Evolutionary conservation across 2,113 vertebrate genomes (phyloP).

Genomic region (Sphaerodactylus townsendi): DNA sequence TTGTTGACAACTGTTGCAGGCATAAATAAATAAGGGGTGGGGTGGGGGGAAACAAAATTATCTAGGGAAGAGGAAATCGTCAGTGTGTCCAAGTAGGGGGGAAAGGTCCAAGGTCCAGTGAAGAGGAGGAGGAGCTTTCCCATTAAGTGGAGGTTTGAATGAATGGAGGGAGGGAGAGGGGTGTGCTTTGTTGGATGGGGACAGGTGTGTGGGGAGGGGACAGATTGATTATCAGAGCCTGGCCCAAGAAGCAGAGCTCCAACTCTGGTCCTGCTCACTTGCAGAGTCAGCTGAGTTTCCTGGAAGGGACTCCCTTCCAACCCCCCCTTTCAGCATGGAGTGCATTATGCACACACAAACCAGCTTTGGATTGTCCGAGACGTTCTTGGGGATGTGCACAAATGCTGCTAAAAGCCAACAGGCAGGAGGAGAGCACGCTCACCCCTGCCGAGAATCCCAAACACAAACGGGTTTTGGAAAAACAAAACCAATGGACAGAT

Average conservation of each 20-base stretch:
- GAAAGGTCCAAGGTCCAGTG: not conserved
- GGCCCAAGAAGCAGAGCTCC: too few species aligned
- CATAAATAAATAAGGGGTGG: constrained; percentile 20
- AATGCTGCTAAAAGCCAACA: too few species aligned
- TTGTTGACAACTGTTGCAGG: not conserved
- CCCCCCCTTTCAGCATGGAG: not conserved
- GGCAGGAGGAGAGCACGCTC: rapidly evolving
- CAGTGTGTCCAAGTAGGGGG: not conserved
- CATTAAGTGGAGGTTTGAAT: not conserved
- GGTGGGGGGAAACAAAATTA: too few species aligned
- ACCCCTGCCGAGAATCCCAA: not conserved
- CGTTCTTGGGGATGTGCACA: not conserved
- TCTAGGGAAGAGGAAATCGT: too few species aligned
- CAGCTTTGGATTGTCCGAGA: not conserved
- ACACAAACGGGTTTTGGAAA: not conserved
- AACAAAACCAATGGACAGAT: not conserved
- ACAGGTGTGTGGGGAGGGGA: too few species aligned
- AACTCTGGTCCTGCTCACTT: too few species aligned
- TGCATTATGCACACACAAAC: not conserved
- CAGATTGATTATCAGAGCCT: not conserved
- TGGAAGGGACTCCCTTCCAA: rapidly evolving
- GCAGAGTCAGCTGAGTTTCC: too few species aligned
- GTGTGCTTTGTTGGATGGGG: not conserved
- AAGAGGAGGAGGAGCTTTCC: not conserved
- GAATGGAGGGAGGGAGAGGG: not conserved